Percentiles rank a stretch among this genome's conserved stretches.
phyloP scores from a whole-genome alignment of 2,113 vertebrate species.

The Mormyrus lacerda region DNA sequence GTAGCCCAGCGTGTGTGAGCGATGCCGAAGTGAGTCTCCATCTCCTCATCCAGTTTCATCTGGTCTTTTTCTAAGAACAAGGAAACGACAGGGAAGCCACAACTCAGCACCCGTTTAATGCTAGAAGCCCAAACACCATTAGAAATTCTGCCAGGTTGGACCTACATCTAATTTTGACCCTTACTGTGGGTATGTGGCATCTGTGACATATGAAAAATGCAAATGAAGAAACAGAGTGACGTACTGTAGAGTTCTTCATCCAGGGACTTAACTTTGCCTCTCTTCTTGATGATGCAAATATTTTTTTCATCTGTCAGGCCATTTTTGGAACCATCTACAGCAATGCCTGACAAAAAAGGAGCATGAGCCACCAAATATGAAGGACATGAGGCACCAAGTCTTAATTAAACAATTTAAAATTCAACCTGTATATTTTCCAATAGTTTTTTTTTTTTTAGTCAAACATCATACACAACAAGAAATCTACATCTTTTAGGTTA shows the following conservation, averaged over 20 bases:
- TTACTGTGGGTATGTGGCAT: not conserved
- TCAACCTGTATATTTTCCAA: not conserved
- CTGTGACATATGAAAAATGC: not conserved
- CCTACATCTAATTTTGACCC: not conserved
- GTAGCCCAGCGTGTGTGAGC: constrained; percentile 97
- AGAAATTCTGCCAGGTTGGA: not conserved
- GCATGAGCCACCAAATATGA: not conserved
- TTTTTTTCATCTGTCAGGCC: constrained; percentile 56
- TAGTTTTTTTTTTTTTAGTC: not conserved
- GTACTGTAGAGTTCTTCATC: constrained; percentile 85
- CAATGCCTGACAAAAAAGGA: constrained; percentile 65
- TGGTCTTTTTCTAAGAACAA: constrained; percentile 71
- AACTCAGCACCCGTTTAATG: not conserved
- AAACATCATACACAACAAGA: not conserved
- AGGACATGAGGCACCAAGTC: not conserved
- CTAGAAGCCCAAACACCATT: not conserved
- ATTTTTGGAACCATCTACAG: constrained; percentile 78
- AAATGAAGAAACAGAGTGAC: constrained; percentile 40
- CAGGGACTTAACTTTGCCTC: constrained; percentile 86
- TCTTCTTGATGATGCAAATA: constrained; percentile 85
- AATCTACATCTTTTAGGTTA: not conserved
- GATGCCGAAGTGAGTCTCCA: constrained; percentile 84
- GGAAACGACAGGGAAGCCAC: not conserved
- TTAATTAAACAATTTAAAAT: not conserved
- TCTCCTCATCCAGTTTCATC: constrained; percentile 73